phyloP scores from a whole-genome alignment of 2,888 invertebrate genomes.

The Mythimna ferrago region DNA sequence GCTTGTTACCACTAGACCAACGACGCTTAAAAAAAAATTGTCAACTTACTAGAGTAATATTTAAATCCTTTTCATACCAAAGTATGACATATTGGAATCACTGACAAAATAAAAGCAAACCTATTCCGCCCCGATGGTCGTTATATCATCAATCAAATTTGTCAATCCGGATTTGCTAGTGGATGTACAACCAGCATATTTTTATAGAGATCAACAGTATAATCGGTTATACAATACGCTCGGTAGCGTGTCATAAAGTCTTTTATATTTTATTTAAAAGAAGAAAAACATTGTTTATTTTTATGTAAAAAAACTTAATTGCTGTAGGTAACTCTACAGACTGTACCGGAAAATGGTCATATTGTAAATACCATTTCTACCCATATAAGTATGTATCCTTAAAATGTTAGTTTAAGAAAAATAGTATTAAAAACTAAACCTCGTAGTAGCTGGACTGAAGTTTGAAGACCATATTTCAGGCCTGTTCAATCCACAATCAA shows the following conservation, averaged over 20 bases:
- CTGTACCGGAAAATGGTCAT: no score
- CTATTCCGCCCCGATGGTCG: not conserved
- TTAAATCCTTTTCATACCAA: not conserved
- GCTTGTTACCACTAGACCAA: not conserved
- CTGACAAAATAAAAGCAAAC: conserved; percentile 28
- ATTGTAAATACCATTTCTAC: no score
- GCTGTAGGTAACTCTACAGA: no score
- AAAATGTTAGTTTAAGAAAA: no score
- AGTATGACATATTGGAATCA: not conserved
- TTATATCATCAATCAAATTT: conserved; percentile 37
- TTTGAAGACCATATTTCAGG: not conserved
- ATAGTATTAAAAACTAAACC: no score
- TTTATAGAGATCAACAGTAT: conserved; percentile 13
- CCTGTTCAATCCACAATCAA: not conserved
- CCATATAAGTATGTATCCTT: no score
- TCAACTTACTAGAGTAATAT: not conserved
- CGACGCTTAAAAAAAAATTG: not conserved
- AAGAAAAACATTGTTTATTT: no score
- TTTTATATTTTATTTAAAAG: no score
- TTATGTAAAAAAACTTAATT: no score
- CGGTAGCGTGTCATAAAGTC: not conserved
- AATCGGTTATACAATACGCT: conserved; percentile 4
- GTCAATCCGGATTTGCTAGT: conserved; percentile 18
- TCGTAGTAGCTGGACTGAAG: not conserved
- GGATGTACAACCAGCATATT: conserved; percentile 18